Base-by-base conservation (phyloP, 2,888 invertebrate species). In the Trimorus sp. region DNA sequence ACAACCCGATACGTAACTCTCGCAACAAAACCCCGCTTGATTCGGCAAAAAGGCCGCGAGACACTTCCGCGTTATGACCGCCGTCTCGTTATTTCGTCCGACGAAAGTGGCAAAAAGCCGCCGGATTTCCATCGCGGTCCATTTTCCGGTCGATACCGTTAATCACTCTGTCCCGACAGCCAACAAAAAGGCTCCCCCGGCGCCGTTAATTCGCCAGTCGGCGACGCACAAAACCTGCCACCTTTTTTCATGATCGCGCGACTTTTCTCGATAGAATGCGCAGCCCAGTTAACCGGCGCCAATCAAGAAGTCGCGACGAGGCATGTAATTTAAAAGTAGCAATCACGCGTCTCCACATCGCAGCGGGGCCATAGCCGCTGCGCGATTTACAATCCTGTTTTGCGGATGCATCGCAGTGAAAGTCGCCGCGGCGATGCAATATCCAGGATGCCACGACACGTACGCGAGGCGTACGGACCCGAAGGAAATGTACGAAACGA, bases 391-490 rank as follows among this genome's bases (percentile, higher is more conserved):
- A 82, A 82, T 82, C 79, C 78, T 79, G 79, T 78, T 82, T 82
- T 77, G 79, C 82, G 82, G 82, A 82, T 82, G 79, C 82, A 75
- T 82, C 82, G 79, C 75, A 82, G 82, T 82, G 82, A 82, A 82
- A 82, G 83, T 83, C 83, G 69, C 63, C 56, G 66, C 40, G 15
- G 78, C 77, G 65, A 79, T 83, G 83, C 83, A 83, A 83, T 79
- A 83, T 83, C 83, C 83, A 83, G 83, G 83, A 79, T 83, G 79
- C 79, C 76, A 83, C 83, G 83, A 83, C 83, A 77, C 79, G 79
- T 83, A 83, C 82, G 82, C 76, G 26, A 26, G 26, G 82, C 82
- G 49, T 53, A 79, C 76, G 82, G 70, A 38, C 76, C 73, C 68
- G 79, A 69, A 79, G 83, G 83, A 83, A 83, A 79, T 73, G 77